Conservation (phyloP, 2,888 invertebrate species). For the Epirrita christyi region DNA sequence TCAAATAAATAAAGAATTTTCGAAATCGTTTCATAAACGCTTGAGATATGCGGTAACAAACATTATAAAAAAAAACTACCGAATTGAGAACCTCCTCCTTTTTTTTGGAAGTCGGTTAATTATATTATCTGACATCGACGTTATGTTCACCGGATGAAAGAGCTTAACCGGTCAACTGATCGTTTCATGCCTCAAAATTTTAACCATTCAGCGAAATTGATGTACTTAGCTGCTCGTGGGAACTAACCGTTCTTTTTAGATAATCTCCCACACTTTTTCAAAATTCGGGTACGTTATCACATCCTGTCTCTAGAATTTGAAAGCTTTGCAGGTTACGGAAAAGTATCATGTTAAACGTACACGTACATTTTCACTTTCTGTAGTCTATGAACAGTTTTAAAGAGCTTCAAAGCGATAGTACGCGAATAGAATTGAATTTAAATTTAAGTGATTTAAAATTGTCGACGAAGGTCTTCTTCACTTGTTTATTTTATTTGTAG, state of each 20-base stretch:
- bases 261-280: too few species aligned
- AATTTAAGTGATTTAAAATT: constrained; percentile 18
- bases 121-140: constrained; percentile 5
- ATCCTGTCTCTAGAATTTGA: background rate
- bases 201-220: constrained; percentile 13
- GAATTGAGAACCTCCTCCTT: too few species aligned
- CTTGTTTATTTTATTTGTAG: constrained; percentile 57
- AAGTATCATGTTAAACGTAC: background rate
- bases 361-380: constrained; percentile 3
- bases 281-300: too few species aligned
- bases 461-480: constrained; percentile 10
- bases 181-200: constrained; percentile 7
- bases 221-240: background rate
- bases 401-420: constrained; percentile 6
- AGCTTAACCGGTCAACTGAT: constrained; percentile 9
- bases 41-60: too few species aligned
- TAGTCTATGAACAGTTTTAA: background rate
- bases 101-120: too few species aligned
- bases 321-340: background rate
- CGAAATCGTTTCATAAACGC: too few species aligned
- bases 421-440: constrained; percentile 11
- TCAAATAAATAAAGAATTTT: too few species aligned
- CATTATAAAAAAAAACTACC: too few species aligned
- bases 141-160: constrained; percentile 15
- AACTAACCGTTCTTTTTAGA: too few species aligned